These are phyloP conservation scores for Tetragonisca angustula DNA, from an alignment of 2,888 invertebrate species.

Conservation along the genomic window DNA sequence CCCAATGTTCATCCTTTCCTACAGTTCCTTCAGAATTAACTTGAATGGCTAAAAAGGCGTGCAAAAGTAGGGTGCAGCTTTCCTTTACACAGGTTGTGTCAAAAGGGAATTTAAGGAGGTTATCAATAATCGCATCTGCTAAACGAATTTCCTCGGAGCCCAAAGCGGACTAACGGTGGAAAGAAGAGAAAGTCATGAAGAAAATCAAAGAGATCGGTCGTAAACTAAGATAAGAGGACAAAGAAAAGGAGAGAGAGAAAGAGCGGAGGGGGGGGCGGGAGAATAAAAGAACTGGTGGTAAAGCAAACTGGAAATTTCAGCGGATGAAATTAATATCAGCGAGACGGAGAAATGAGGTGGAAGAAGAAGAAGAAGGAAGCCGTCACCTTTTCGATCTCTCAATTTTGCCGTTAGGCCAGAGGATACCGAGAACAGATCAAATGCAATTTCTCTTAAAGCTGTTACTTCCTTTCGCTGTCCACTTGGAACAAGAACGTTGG, in stretches of 20 bases:
- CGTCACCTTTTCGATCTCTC: conserved; percentile 34
- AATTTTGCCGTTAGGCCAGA: conserved; percentile 35
- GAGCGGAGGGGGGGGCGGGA: neutral
- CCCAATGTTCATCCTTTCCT: neutral
- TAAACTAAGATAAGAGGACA: neutral
- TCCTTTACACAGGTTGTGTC: conserved; percentile 1
- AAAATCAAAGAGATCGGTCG: conserved; percentile 43
- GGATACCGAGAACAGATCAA: conserved; percentile 68
- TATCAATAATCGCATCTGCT: conserved; percentile 40
- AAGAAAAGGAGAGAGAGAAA: neutral
- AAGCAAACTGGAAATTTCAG: conserved; percentile 40
- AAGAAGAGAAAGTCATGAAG: conserved; percentile 7
- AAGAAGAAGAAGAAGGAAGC: neutral
- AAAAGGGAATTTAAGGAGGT: conserved; percentile 33
- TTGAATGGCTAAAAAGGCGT: too few relatives aligned
- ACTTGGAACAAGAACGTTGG: conserved; percentile 64
- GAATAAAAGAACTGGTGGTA: neutral
- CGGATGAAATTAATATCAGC: conserved; percentile 62
- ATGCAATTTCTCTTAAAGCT: conserved; percentile 76
- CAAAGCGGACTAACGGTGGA: conserved; percentile 11
- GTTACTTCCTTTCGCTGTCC: conserved; percentile 72
- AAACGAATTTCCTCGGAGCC: conserved; percentile 38
- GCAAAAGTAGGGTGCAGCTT: neutral
- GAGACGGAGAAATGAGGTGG: conserved; percentile 20
- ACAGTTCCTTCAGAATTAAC: neutral